A percentile compares a stretch with the other conserved stretches of the same genome.
These are phyloP conservation scores for Lepilemur ruficaudatus DNA, from an alignment of 2,797 vertebrate genomes.

Conservation along the genomic window DNA sequence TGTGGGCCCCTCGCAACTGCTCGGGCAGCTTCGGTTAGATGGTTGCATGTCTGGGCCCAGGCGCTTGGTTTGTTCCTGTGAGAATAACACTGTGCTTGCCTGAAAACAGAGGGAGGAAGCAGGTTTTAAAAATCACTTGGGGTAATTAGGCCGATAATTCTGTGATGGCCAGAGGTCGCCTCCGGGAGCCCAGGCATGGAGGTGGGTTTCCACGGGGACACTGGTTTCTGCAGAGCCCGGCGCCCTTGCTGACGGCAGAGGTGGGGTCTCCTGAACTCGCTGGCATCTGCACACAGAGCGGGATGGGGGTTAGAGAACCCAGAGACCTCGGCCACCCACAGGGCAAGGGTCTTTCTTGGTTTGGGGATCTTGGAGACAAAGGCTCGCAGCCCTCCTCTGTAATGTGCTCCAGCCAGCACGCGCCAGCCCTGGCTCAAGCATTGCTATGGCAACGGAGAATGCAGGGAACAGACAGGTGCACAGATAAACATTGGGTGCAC, in stretches of 20 bases:
- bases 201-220: accelerated
- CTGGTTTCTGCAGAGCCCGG: neutral
- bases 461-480: neutral
- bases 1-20: accelerated
- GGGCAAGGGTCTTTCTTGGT: neutral
- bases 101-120: neutral
- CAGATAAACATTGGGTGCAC: neutral
- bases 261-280: neutral
- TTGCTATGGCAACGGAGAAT: constrained; percentile 23
- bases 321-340: accelerated
- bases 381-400: neutral
- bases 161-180: neutral
- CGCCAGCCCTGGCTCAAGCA: neutral
- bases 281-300: neutral
- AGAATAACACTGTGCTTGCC: too few relatives aligned
- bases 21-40: neutral
- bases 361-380: neutral
- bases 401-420: neutral
- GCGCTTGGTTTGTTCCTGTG: neutral
- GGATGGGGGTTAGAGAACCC: neutral
- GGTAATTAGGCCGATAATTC: neutral
- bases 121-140: neutral
- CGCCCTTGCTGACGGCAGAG: neutral
- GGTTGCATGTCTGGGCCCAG: neutral
- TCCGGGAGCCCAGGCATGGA: neutral